Conservation (phyloP, 2,888 invertebrate species). For the Atrina japonica region DNA sequence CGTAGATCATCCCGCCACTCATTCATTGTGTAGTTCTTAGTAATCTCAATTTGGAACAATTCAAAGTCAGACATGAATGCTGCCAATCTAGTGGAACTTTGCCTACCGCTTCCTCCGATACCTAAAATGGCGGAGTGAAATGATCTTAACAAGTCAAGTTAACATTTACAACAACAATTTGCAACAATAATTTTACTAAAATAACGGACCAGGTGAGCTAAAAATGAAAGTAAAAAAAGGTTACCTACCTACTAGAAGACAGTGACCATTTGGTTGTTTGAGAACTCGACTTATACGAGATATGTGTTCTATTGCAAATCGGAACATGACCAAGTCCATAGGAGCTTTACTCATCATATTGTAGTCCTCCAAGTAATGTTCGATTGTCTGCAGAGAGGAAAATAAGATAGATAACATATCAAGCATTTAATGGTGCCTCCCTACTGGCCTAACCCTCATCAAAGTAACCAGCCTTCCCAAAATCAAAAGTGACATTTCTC, state of each 20-base stretch:
- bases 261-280: slow-evolving; percentile 80
- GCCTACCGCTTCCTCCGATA: slow-evolving; percentile 79
- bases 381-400: slow-evolving; percentile 68
- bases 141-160: no score
- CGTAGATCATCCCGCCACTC: slow-evolving; percentile 80
- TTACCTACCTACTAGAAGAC: slow-evolving; percentile 78
- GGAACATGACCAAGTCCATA: slow-evolving; percentile 80
- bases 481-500: no score
- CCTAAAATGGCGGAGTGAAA: no score
- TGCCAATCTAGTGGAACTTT: slow-evolving; percentile 78
- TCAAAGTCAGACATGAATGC: slow-evolving; percentile 80
- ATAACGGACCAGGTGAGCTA: no score
- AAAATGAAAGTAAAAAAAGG: no score
- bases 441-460: no score
- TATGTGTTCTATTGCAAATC: slow-evolving; percentile 80
- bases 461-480: no score
- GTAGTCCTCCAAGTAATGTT: slow-evolving; percentile 78
- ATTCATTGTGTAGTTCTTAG: slow-evolving; percentile 76
- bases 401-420: no score
- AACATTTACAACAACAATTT: no score
- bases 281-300: slow-evolving; percentile 79
- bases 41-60: slow-evolving; percentile 80
- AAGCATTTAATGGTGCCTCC: no score
- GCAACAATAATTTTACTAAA: no score
- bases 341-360: slow-evolving; percentile 79